A percentile compares a stretch with the other conserved stretches of the same genome.
phyloP scores from a whole-genome alignment of 2,888 invertebrate species.

The Carcina quercana region DNA sequence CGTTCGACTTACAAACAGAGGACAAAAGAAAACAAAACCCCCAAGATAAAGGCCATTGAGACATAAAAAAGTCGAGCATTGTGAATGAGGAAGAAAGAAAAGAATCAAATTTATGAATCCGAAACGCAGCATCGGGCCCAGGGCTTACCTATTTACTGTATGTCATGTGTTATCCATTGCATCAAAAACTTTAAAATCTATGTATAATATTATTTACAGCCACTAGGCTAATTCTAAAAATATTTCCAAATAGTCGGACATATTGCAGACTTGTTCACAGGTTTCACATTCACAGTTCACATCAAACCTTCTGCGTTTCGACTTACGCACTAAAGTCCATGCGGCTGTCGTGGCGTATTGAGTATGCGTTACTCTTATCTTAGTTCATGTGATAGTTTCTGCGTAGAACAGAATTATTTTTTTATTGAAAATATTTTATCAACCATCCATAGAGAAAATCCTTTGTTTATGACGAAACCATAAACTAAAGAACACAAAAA shows the following conservation, averaged over 20 bases:
- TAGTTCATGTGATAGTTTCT: too few relatives aligned
- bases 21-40: slow-evolving; percentile 72
- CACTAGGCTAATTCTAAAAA: slow-evolving; percentile 65
- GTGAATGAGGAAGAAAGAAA: slow-evolving; percentile 30
- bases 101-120: slow-evolving; percentile 25
- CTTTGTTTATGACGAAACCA: too few relatives aligned
- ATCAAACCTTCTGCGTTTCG: slow-evolving; percentile 49
- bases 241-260: slow-evolving; percentile 74
- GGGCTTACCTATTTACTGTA: slow-evolving; percentile 46
- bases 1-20: slow-evolving; percentile 53
- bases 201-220: slow-evolving; percentile 36
- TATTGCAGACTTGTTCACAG: slow-evolving; percentile 70
- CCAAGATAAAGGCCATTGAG: slow-evolving; percentile 71
- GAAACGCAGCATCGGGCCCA: slow-evolving; percentile 27
- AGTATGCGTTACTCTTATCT: too few relatives aligned
- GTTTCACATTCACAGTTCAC: too few relatives aligned
- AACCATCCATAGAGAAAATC: too few relatives aligned
- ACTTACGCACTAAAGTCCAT: slow-evolving; percentile 35
- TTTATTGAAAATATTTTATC: too few relatives aligned
- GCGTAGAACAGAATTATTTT: too few relatives aligned
- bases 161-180: slow-evolving; percentile 61
- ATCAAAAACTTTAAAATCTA: slow-evolving; percentile 39
- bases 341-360: slow-evolving; percentile 38
- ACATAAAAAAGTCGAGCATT: slow-evolving; percentile 66
- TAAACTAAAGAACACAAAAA: too few relatives aligned